Evolutionary conservation across 2,797 vertebrate genomes (phyloP).

Genomic region (Otus scops): DNA sequence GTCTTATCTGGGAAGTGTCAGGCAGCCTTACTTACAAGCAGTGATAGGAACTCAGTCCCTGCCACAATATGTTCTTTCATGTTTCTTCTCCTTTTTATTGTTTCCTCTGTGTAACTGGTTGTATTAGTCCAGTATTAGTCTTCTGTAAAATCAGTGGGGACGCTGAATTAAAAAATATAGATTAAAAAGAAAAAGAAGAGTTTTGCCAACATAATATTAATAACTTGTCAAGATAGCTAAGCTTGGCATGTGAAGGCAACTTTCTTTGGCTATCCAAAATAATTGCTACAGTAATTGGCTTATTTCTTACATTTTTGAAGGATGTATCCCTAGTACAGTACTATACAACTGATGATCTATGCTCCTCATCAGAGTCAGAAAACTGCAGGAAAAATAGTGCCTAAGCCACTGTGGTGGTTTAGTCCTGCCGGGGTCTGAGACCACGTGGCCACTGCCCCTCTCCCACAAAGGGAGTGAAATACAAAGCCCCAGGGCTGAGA

Average conservation of each 20-base stretch:
- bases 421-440: no score
- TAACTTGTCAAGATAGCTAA: conserved; percentile 1
- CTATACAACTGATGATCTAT: neutral
- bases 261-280: conserved; percentile 5
- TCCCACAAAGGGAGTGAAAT: no score
- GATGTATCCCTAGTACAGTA: neutral
- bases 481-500: no score
- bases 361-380: neutral
- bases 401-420: neutral
- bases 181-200: neutral
- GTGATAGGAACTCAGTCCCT: neutral
- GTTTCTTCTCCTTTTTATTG: neutral
- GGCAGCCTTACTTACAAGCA: neutral
- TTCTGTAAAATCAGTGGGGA: conserved; percentile 12
- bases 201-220: conserved; percentile 15
- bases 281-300: conserved; percentile 33
- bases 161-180: neutral
- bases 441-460: no score
- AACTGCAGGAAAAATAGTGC: conserved; percentile 11
- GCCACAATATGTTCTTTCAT: neutral
- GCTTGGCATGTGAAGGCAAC: neutral
- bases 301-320: conserved; percentile 5
- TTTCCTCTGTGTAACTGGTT: neutral
- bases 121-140: neutral
- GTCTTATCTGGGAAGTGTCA: conserved; percentile 29